Conservation (phyloP, 2,888 invertebrate genomes). For the Mimumesa dahlbomi region DNA sequence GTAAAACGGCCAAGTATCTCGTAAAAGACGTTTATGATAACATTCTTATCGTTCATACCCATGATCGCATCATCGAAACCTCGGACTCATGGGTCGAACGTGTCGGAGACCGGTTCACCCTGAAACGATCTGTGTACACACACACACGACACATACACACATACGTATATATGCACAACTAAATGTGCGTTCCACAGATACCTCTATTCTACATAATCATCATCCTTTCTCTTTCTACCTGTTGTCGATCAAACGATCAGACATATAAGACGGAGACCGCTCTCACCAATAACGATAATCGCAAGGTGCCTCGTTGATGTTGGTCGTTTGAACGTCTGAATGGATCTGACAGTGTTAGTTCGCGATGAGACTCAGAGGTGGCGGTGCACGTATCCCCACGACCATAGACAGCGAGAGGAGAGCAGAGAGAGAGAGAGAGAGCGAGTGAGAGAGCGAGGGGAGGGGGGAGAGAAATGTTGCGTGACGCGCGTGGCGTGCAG, state of each 20-base stretch:
- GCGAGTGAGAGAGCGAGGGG: background rate
- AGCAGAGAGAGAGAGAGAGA: no score
- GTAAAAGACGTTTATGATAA: slow-evolving; percentile 75
- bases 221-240: background rate
- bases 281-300: slow-evolving; percentile 65
- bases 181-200: no score
- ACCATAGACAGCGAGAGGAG: background rate
- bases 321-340: slow-evolving; percentile 82
- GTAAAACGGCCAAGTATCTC: slow-evolving; percentile 73
- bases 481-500: slow-evolving; percentile 62
- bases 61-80: slow-evolving; percentile 26
- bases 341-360: slow-evolving; percentile 81
- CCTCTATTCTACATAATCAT: no score
- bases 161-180: no score
- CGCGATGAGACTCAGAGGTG: slow-evolving; percentile 80
- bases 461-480: slow-evolving; percentile 44
- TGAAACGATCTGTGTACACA: slow-evolving; percentile 27
- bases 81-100: slow-evolving; percentile 30
- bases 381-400: slow-evolving; percentile 74
- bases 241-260: slow-evolving; percentile 37
- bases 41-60: slow-evolving; percentile 46
- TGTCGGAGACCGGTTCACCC: slow-evolving; percentile 39
- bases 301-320: slow-evolving; percentile 78
- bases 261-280: slow-evolving; percentile 37
- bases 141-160: no score